A percentile compares a stretch with the other conserved stretches of the same genome.
phyloP scores from a whole-genome alignment of 2,888 invertebrate genomes.

The Nysson spinosus region DNA sequence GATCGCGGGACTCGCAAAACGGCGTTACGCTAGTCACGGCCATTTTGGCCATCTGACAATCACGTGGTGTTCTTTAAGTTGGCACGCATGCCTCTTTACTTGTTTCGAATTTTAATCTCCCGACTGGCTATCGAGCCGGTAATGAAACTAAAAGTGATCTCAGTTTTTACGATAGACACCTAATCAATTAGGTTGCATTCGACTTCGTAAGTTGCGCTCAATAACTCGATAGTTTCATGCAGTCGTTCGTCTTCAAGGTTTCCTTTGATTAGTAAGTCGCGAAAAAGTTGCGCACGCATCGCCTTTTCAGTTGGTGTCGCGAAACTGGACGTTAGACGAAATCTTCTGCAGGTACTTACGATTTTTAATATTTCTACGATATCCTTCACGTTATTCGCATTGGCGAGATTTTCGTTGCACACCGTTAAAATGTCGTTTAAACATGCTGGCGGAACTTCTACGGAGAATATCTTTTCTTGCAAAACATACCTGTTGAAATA shows the following conservation, averaged over 20 bases:
- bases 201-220: conserved; percentile 21
- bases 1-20: conserved; percentile 41
- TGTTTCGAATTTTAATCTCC: background rate
- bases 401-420: conserved; percentile 36
- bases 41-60: conserved; percentile 51
- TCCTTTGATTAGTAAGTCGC: conserved; percentile 3
- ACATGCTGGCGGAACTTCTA: conserved; percentile 60
- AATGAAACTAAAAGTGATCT: background rate
- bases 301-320: conserved; percentile 55
- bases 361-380: conserved; percentile 63
- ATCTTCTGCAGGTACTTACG: conserved; percentile 66
- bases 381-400: conserved; percentile 23
- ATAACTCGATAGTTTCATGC: conserved; percentile 7
- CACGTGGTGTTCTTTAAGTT: conserved; percentile 40
- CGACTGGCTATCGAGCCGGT: background rate
- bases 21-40: conserved; percentile 46
- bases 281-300: conserved; percentile 36
- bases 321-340: conserved; percentile 62
- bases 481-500: conserved; percentile 57
- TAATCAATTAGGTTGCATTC: too few relatives aligned
- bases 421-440: conserved; percentile 59
- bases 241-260: background rate
- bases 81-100: conserved; percentile 43
- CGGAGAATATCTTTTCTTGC: conserved; percentile 56
- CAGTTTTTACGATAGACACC: too few relatives aligned